Base-by-base conservation (phyloP, 1,140 invertebrate genomes). In the Drosophila orosa region DNA sequence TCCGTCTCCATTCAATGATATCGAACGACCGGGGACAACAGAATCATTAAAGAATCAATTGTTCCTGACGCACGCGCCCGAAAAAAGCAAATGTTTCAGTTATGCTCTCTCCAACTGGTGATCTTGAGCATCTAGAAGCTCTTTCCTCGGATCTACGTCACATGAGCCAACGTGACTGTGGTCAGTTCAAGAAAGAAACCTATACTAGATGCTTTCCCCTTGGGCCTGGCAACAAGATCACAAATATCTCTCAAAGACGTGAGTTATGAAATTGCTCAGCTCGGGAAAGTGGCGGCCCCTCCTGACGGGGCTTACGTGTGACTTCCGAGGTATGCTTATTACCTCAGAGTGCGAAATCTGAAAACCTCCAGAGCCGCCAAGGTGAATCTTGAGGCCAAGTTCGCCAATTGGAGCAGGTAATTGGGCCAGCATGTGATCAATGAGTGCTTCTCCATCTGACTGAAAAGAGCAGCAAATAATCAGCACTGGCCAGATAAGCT, bases 21-120 rank as follows among this genome's bases (percentile, higher is more conserved):
- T 57, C 59, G 50, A 65, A 40, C 67, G 29, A 56, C 45, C 62
- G 25, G 12, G 74, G 71, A 79, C 74, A 86, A 86, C 83, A 86
- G 54, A 86, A 82, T 61, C 85, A 86, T 86, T 86, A 68, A 86
- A 87, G 74, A 78, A 76, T 48, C 61, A 62, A 55, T 68, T 76
- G 73, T n/a, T 73, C 15, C 50, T 55, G 78, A 82, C 83, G 74
- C 74, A 82, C 47, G 52, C 67, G 50, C 45, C 52, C 44, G 10
- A 69, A 59, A 48, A 48, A 19, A 31, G 31, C 42, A 57, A 59
- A 8, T 42, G 37, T 45, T 17, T 5, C 25, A 35, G 24, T 8
- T 19, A 27, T 33, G 25, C 42, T 40, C 27, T 31, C 39, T 56
- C 22, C 31, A 22, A 2, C 35, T 17, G 50, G 17, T 45, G 54